phyloP scores from a whole-genome alignment of 2,888 invertebrate species.

The Melinaea marsaeus region DNA sequence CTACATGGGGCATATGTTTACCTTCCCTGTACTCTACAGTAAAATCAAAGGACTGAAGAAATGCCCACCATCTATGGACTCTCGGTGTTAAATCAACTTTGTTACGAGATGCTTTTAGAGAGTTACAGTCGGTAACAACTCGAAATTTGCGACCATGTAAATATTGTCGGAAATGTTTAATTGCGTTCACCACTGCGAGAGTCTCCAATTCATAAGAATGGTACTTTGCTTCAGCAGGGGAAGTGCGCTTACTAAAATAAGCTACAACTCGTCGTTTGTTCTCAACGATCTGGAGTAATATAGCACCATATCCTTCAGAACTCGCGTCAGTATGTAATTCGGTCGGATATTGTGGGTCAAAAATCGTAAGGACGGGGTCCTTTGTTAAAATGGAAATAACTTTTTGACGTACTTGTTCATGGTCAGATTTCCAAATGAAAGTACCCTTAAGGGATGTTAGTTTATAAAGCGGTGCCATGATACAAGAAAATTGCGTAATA shows the following conservation, averaged over 20 bases:
- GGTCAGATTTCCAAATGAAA: too few relatives aligned
- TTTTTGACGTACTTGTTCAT: conserved; percentile 20
- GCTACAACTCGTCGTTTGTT: conserved; percentile 15
- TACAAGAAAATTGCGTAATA: too few relatives aligned
- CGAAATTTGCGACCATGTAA: conserved; percentile 30
- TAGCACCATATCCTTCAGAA: conserved; percentile 31
- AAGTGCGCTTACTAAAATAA: conserved; percentile 30
- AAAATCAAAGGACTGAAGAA: conserved; percentile 29
- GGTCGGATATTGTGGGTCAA: conserved; percentile 23
- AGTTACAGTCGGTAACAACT: conserved; percentile 32
- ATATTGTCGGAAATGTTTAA: conserved; percentile 35
- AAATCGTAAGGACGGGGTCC: conserved; percentile 30
- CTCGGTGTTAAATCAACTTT: conserved; percentile 30
- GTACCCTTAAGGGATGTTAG: too few relatives aligned
- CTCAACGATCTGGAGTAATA: conserved; percentile 26
- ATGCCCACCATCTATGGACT: conserved; percentile 32
- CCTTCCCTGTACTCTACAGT: conserved; percentile 17
- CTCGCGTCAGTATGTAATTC: conserved; percentile 37
- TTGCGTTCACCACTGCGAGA: conserved; percentile 32
- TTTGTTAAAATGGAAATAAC: conserved; percentile 27
- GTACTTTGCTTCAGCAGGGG: conserved; percentile 27
- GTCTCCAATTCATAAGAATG: conserved; percentile 20
- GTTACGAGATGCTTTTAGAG: conserved; percentile 12
- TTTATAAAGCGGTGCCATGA: too few relatives aligned
- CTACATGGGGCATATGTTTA: conserved; percentile 11